phyloP scores from a whole-genome alignment of 2,888 invertebrate genomes.

The Barypeithes pellucidus region DNA sequence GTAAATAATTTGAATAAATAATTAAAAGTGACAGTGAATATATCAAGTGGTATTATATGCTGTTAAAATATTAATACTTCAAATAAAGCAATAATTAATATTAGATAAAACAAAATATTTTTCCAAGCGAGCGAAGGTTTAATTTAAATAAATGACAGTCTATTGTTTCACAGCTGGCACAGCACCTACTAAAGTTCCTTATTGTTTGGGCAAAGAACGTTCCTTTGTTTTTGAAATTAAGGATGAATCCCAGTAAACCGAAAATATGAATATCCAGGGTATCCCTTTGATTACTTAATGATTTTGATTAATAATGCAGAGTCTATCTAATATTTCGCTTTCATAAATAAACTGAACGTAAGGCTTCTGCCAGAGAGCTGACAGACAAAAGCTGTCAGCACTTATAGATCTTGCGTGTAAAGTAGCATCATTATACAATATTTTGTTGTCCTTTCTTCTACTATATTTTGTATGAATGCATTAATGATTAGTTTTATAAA shows the following conservation, averaged over 20 bases:
- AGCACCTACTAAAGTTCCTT: slow-evolving; percentile 38
- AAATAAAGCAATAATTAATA: slow-evolving; percentile 14
- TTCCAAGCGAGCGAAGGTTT: slow-evolving; percentile 16
- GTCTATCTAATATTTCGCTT: slow-evolving; percentile 12
- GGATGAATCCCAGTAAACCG: slow-evolving; percentile 32
- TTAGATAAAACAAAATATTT: slow-evolving; percentile 24
- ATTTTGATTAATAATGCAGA: slow-evolving; percentile 28
- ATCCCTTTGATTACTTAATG: slow-evolving; percentile 20
- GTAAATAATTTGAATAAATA: not conserved
- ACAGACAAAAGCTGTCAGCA: slow-evolving; percentile 6
- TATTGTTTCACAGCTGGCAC: slow-evolving; percentile 30
- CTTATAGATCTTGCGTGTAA: not conserved
- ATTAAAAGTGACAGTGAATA: not conserved
- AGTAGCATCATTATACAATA: not conserved
- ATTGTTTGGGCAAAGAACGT: slow-evolving; percentile 32
- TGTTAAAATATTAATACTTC: slow-evolving; percentile 2
- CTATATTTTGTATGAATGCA: too few relatives aligned
- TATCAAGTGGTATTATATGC: not conserved
- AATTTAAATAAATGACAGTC: slow-evolving; percentile 49
- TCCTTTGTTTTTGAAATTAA: slow-evolving; percentile 43
- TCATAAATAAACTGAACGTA: not conserved
- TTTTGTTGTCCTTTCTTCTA: not conserved
- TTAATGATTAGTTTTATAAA: too few relatives aligned
- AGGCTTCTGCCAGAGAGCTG: not conserved
- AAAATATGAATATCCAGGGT: slow-evolving; percentile 33